Evolutionary conservation across 2,113 vertebrate genomes (phyloP).

Genomic region (Hydropotes inermis): DNA sequence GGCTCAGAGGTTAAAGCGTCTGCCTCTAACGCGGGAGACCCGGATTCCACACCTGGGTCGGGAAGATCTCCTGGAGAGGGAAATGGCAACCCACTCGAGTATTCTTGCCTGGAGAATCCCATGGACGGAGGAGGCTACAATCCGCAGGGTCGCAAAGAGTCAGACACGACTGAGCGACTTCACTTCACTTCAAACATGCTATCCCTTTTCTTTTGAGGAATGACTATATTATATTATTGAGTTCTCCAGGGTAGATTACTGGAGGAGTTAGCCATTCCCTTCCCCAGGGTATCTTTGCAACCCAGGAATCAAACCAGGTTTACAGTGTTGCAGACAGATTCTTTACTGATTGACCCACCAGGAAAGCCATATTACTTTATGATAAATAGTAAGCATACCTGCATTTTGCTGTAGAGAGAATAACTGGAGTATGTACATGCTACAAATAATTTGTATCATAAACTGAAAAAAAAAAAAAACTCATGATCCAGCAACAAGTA

Average conservation of each 20-base stretch:
- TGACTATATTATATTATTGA: background rate
- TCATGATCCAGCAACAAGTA: background rate
- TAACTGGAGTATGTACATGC: background rate
- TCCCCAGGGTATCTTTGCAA: background rate
- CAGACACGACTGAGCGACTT: too few relatives aligned
- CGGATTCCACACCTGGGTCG: fast-evolving
- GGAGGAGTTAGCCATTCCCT: background rate
- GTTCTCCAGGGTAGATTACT: background rate
- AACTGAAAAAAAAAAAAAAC: background rate
- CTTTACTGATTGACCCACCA: background rate
- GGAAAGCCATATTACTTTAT: background rate
- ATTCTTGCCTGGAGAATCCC: too few relatives aligned
- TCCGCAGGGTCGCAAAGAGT: too few relatives aligned
- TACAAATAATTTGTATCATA: background rate
- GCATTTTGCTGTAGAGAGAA: background rate
- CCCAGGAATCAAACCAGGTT: background rate
- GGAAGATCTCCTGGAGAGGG: too few relatives aligned
- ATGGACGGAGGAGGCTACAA: too few relatives aligned
- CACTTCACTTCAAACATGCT: background rate
- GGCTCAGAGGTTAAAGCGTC: too few relatives aligned
- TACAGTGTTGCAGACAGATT: background rate
- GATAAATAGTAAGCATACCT: background rate
- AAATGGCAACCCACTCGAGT: too few relatives aligned
- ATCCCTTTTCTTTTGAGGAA: background rate
- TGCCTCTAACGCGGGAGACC: too few relatives aligned